Percentiles rank a stretch among this genome's conserved stretches.
Evolutionary conservation across 2,113 vertebrate genomes (phyloP).

Genomic region (Heterotilapia buettikoferi): DNA sequence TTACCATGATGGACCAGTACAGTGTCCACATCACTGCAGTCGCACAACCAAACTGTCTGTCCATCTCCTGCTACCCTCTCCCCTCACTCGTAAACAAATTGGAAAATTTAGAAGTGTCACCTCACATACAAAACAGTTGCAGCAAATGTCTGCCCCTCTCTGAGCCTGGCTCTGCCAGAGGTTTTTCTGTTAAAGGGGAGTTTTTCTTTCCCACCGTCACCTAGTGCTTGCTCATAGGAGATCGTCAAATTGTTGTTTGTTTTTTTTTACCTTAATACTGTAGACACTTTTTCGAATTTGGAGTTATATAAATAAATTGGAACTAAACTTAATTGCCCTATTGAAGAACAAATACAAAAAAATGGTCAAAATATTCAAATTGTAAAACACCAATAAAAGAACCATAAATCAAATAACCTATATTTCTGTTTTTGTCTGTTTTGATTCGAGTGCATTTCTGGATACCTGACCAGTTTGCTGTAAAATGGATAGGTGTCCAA

Average conservation of each 20-base stretch:
- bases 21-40: neutral
- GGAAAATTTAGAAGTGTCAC: neutral
- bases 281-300: accelerated
- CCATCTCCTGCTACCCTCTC: neutral
- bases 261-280: neutral
- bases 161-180: neutral
- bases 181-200: neutral
- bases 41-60: neutral
- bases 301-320: neutral
- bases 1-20: neutral
- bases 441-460: neutral
- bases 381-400: neutral
- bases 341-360: neutral
- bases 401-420: neutral
- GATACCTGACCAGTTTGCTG: neutral
- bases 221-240: neutral
- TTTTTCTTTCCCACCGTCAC: neutral
- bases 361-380: neutral
- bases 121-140: neutral
- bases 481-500: neutral
- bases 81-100: neutral
- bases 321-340: neutral
- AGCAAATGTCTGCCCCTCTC: neutral
- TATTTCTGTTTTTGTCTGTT: neutral
- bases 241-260: neutral